These are phyloP conservation scores for Dolichotis patagonum DNA, from an alignment of 2,113 vertebrate genomes.

Conservation along the genomic window DNA sequence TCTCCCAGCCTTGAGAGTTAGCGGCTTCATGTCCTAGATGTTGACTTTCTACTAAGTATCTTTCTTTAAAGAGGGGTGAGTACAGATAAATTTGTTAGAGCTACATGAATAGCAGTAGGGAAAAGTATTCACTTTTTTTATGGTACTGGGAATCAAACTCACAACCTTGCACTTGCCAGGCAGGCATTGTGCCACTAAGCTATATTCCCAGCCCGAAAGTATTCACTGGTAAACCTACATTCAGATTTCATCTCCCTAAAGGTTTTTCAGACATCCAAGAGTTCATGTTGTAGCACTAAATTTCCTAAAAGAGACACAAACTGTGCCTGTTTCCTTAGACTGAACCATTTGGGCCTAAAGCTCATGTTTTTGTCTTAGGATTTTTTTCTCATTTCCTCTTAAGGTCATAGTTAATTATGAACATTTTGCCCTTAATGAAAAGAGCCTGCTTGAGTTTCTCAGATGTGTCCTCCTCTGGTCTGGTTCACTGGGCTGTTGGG, in stretches of 20 bases:
- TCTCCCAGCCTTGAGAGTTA: background rate
- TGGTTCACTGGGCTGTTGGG: fast-evolving
- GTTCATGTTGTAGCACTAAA: background rate
- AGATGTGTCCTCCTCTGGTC: fast-evolving
- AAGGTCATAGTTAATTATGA: background rate
- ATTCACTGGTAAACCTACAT: background rate
- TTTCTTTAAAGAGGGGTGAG: background rate
- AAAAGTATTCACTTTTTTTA: background rate
- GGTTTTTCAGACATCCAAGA: background rate
- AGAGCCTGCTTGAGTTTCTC: background rate
- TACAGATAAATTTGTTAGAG: background rate
- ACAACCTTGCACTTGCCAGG: too few species aligned
- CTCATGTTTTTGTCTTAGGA: background rate
- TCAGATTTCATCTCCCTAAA: background rate
- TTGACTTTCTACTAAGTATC: background rate
- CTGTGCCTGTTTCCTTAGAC: background rate
- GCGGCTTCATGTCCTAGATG: background rate
- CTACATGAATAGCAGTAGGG: background rate
- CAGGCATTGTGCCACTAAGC: too few species aligned
- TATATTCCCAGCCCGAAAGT: too few species aligned
- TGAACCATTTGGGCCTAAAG: background rate
- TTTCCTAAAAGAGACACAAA: background rate
- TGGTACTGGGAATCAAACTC: too few species aligned
- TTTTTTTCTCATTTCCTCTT: background rate
- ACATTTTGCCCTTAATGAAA: background rate